Base-by-base conservation (phyloP, 2,888 invertebrate species). In the Sturmia bella region DNA sequence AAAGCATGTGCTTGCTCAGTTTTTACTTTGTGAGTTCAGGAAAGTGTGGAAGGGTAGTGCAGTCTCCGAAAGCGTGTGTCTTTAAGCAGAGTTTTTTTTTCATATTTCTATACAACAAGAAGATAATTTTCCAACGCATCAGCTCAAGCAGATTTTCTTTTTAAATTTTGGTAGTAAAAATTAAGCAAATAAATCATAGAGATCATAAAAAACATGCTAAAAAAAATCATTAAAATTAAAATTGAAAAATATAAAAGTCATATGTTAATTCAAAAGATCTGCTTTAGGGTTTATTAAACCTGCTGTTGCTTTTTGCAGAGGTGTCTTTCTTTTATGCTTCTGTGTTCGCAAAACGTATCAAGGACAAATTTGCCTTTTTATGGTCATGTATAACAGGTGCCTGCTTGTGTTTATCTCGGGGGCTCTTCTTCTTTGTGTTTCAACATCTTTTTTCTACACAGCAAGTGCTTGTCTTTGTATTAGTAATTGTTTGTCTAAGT, bases 361-460 rank as follows among this genome's bases (percentile, higher is more conserved):
- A 80, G 73, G 83, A 77, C 83, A 76, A 83, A 70, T 77, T 63
- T 64, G 59, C 59, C 76, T 76, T 75, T 70, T 66, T 66, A 41
- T 79, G 70, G 69, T 75, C 79, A 75, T 74, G 83, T 75, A 78
- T 79, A 78, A 79, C 83, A 83, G 83, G 83, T 83, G 83, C 83
- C 59, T 63, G 73, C 32, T 7, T 32, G 32, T 59, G 61, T 74
- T 78, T 83, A 75, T 75, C 79, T 78, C 70, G 56, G 27, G 37
- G 57, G 68, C 56, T 74, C 61, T 77, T 56, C 48, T 66, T 50
- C n/a, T 27, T 45, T 56, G 21, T 27, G 13, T 52, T n/a, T 27
- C 15, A n/a, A n/a, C n/a, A 13, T 50, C 17, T 48, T 50, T 41
- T 32, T 32, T 32, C 32, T 48, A 1, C 19, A n/a, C 9, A 15